Conservation (phyloP, 2,888 invertebrate genomes). For the Pandemis corylana region DNA sequence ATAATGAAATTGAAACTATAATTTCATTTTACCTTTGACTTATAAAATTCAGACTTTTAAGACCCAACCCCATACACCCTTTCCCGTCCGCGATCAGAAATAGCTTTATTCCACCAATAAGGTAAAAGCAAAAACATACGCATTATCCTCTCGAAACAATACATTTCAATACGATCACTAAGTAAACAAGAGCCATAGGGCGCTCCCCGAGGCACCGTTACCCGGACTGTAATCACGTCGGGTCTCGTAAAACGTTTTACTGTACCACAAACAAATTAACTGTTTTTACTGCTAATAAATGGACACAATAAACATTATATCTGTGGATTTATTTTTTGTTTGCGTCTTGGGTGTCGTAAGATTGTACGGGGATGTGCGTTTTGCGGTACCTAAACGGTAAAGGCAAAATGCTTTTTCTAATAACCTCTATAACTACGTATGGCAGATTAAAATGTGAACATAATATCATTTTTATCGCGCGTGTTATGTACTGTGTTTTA, state of each 20-base stretch:
- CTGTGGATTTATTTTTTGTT: slow-evolving; percentile 53
- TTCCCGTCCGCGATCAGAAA: not conserved
- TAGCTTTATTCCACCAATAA: not conserved
- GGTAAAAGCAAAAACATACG: slow-evolving; percentile 13
- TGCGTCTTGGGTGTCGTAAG: slow-evolving; percentile 42
- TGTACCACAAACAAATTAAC: slow-evolving; percentile 75
- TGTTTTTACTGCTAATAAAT: slow-evolving; percentile 66
- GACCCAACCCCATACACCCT: not conserved
- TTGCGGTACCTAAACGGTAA: not conserved
- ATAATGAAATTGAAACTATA: too few relatives aligned
- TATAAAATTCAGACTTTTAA: not conserved
- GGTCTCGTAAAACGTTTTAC: slow-evolving; percentile 70
- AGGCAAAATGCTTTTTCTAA: not conserved
- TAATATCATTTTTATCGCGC: too few relatives aligned
- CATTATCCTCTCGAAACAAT: slow-evolving; percentile 32
- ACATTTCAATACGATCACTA: slow-evolving; percentile 39
- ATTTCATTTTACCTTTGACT: too few relatives aligned
- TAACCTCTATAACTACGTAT: too few relatives aligned
- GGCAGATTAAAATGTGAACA: too few relatives aligned
- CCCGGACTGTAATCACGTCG: slow-evolving; percentile 69
- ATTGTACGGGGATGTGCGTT: slow-evolving; percentile 17
- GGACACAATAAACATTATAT: slow-evolving; percentile 58
- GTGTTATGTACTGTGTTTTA: too few relatives aligned
- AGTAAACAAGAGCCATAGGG: slow-evolving; percentile 47
- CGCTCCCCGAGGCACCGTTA: slow-evolving; percentile 67